Conservation (phyloP, 2,113 vertebrate species). For the Percina caprodes region DNA sequence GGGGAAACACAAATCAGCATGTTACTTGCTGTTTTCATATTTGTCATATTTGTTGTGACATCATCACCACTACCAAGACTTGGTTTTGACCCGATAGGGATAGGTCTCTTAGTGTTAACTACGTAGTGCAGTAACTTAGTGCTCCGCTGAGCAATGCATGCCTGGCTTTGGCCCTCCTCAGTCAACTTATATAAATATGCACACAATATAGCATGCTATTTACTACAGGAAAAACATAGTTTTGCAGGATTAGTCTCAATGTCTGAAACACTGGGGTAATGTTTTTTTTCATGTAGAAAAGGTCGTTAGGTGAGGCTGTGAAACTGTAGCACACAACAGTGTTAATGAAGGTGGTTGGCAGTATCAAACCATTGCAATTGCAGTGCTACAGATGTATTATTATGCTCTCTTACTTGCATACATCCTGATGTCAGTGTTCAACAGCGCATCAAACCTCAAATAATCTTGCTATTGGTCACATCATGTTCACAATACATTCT, state of each 20-base stretch:
- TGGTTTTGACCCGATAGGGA: conserved; percentile 61
- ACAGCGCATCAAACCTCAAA: not conserved
- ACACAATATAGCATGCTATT: conserved; percentile 29
- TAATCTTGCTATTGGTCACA: not conserved
- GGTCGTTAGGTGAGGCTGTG: conserved; percentile 12
- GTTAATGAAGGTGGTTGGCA: not conserved
- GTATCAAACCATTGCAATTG: conserved; percentile 2
- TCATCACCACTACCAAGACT: conserved; percentile 41
- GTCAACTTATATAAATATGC: conserved; percentile 34
- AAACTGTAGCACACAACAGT: not conserved
- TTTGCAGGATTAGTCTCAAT: conserved; percentile 16
- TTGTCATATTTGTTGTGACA: conserved; percentile 76
- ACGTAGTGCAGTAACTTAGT: no score
- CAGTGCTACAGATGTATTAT: not conserved
- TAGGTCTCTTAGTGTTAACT: conserved; percentile 63
- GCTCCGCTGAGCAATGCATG: conserved; percentile 36
- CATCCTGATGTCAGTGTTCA: not conserved
- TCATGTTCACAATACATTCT: not conserved
- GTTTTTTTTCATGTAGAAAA: conserved; percentile 21
- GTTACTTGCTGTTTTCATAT: conserved; percentile 49
- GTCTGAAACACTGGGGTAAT: not conserved
- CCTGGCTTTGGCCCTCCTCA: conserved; percentile 16
- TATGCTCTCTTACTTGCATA: conserved; percentile 17
- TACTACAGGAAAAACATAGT: not conserved
- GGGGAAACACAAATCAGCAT: conserved; percentile 34